These are phyloP conservation scores for Trachymyrmex septentrionalis DNA, from an alignment of 1,140 invertebrate species.

Conservation along the genomic window DNA sequence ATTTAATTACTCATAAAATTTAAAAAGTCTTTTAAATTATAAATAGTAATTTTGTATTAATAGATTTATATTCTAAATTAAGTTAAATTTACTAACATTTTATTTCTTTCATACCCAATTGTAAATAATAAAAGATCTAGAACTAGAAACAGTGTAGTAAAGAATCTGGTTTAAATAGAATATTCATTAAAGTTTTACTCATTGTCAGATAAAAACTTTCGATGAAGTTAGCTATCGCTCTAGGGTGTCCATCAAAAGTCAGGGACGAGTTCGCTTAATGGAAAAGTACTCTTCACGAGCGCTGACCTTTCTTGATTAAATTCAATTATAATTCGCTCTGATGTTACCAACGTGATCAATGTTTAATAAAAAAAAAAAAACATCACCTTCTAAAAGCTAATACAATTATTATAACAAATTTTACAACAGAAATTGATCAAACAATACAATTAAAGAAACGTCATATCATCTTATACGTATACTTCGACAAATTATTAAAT, in stretches of 20 bases:
- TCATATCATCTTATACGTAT: too few species aligned
- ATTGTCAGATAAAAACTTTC: not conserved
- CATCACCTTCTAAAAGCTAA: not conserved
- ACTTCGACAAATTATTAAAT: not conserved
- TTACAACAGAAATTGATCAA: not conserved
- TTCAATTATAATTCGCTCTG: not conserved
- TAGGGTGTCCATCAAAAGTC: not conserved
- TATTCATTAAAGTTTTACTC: too few species aligned
- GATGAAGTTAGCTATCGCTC: not conserved
- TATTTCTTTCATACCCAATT: not conserved
- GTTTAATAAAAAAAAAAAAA: not conserved
- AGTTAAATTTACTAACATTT: not conserved
- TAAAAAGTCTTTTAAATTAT: constrained; percentile 1
- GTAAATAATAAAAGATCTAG: not conserved
- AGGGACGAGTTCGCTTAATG: not conserved
- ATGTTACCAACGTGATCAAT: not conserved
- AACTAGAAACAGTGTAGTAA: not conserved
- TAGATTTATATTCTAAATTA: constrained; percentile 19
- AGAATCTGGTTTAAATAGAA: not conserved
- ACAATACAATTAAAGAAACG: not conserved
- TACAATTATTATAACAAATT: not conserved
- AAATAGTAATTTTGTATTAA: not conserved
- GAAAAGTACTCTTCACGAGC: constrained; percentile 21
- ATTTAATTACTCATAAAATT: not conserved
- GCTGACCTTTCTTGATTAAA: constrained; percentile 15